These are phyloP conservation scores for Ferdinandea cuprea DNA, from an alignment of 2,888 invertebrate species.

Conservation along the genomic window DNA sequence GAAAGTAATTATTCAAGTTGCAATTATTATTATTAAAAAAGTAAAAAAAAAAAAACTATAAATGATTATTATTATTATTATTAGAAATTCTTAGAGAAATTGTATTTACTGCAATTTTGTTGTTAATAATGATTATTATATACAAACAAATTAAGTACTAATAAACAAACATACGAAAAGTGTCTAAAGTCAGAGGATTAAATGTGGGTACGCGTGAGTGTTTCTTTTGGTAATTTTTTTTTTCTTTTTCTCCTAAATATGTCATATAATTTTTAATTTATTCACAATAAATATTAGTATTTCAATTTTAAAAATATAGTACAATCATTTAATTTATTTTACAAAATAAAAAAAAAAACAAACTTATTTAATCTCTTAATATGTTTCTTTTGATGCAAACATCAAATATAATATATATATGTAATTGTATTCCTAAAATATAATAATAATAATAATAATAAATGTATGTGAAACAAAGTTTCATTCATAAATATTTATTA, in stretches of 20 bases:
- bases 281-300: slow-evolving; percentile 22
- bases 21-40: slow-evolving; percentile 69
- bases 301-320: slow-evolving; percentile 36
- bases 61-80: slow-evolving; percentile 37
- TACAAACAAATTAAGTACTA: background rate
- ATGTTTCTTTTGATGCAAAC: slow-evolving; percentile 6
- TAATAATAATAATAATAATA: background rate
- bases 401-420: too few species aligned
- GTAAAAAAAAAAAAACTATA: slow-evolving; percentile 8
- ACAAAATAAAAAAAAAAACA: too few species aligned
- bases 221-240: background rate
- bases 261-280: slow-evolving; percentile 21
- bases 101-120: slow-evolving; percentile 69
- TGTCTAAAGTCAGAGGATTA: slow-evolving; percentile 47
- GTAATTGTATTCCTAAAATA: slow-evolving; percentile 13
- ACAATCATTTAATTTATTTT: slow-evolving; percentile 49
- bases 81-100: slow-evolving; percentile 68
- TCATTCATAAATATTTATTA: slow-evolving; percentile 1
- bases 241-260: background rate
- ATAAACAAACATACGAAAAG: slow-evolving; percentile 24
- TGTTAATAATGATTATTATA: slow-evolving; percentile 60
- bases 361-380: slow-evolving; percentile 26
- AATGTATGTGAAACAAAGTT: slow-evolving; percentile 30
- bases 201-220: slow-evolving; percentile 28
- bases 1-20: slow-evolving; percentile 67